Evolutionary conservation across 2,113 vertebrate genomes (phyloP).

Genomic region (Prinia subflava): DNA sequence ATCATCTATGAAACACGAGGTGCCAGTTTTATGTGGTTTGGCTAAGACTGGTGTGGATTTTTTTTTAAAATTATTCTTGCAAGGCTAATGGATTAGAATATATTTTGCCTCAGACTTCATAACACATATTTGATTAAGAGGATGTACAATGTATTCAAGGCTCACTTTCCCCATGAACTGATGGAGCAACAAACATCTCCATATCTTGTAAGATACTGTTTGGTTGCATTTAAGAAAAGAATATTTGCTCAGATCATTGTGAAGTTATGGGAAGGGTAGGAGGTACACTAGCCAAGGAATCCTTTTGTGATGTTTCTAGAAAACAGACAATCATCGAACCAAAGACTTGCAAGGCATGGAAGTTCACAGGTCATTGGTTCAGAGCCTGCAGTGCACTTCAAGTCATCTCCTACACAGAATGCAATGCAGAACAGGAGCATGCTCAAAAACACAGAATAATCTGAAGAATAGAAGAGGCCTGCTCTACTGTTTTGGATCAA

Average conservation of each 20-base stretch:
- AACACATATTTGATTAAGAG: slow-evolving; percentile 53
- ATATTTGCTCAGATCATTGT: background rate
- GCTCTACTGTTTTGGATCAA: background rate
- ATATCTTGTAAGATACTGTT: background rate
- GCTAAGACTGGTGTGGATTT: background rate
- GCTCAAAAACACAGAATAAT: background rate
- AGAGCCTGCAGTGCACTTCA: background rate
- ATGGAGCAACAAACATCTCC: background rate
- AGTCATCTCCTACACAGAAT: background rate
- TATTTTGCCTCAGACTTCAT: slow-evolving; percentile 51
- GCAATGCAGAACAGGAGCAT: background rate
- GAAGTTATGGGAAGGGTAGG: background rate
- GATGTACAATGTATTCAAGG: background rate
- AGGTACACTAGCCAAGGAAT: background rate
- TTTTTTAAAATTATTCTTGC: background rate
- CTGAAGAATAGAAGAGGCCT: background rate
- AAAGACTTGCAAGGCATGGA: background rate
- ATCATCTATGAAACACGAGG: background rate
- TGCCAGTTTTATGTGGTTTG: slow-evolving; percentile 24
- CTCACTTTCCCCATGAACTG: background rate
- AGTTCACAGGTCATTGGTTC: background rate
- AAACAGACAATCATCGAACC: background rate
- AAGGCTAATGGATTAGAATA: slow-evolving; percentile 21
- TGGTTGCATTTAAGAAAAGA: background rate
- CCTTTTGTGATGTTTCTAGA: background rate